Evolutionary conservation across 2,888 invertebrate genomes (phyloP).

Genomic region (Laspeyria flexula): DNA sequence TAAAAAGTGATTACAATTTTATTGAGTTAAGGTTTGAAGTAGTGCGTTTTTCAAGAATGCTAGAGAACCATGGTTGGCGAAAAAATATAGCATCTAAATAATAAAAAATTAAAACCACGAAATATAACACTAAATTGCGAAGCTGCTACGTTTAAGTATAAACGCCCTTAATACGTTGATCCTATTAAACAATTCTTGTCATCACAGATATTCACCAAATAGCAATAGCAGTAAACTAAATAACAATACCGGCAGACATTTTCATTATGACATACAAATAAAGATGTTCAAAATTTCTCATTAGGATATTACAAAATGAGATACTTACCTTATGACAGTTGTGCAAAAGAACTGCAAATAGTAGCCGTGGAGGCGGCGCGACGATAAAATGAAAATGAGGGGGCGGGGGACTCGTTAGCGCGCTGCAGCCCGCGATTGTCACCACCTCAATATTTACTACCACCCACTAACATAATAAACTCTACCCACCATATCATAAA

Average conservation of each 20-base stretch:
- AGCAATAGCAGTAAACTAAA: neutral
- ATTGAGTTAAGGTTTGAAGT: too few relatives aligned
- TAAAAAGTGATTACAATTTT: too few relatives aligned
- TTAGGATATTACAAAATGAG: slow-evolving; percentile 65
- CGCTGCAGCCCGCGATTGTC: slow-evolving; percentile 74
- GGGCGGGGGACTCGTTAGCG: slow-evolving; percentile 75
- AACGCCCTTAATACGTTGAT: too few relatives aligned
- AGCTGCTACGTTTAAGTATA: too few relatives aligned
- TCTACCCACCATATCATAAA: slow-evolving; percentile 46
- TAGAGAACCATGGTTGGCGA: too few relatives aligned
- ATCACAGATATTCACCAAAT: neutral
- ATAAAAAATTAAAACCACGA: too few relatives aligned
- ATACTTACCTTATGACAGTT: slow-evolving; percentile 59
- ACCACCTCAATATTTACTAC: slow-evolving; percentile 70
- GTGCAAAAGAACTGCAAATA: slow-evolving; percentile 70
- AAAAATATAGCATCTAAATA: too few relatives aligned
- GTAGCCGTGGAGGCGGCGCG: slow-evolving; percentile 58
- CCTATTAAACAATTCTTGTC: too few relatives aligned
- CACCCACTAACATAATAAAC: slow-evolving; percentile 47
- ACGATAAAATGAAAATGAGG: slow-evolving; percentile 79
- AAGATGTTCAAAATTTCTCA: slow-evolving; percentile 47
- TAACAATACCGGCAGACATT: slow-evolving; percentile 4
- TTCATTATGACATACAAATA: slow-evolving; percentile 30
- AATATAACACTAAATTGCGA: too few relatives aligned
- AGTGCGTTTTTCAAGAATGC: too few relatives aligned